Percentiles rank a stretch among this genome's conserved stretches.
These are phyloP conservation scores for Datnioides undecimradiatus DNA, from an alignment of 2,113 vertebrate species.

Conservation along the genomic window DNA sequence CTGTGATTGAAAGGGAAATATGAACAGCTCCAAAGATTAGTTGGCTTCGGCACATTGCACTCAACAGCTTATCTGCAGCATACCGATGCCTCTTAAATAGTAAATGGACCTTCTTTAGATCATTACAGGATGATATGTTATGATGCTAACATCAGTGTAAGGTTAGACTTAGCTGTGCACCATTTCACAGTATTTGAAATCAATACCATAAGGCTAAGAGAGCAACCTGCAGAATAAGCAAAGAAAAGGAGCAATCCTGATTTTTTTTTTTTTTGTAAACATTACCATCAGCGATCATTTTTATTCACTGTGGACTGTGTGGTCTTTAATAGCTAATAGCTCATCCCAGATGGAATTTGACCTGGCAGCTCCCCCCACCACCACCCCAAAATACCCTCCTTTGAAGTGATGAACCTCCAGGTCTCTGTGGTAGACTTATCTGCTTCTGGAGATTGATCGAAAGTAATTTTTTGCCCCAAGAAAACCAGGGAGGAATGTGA, in stretches of 20 bases:
- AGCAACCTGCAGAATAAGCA: slow-evolving; percentile 33
- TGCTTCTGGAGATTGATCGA: slow-evolving; percentile 77
- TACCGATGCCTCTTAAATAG: not conserved
- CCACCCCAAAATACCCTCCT: slow-evolving; percentile 51
- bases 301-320: slow-evolving; percentile 59
- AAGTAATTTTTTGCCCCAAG: slow-evolving; percentile 72
- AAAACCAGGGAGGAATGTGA: slow-evolving; percentile 69
- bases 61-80: slow-evolving; percentile 11
- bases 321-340: slow-evolving; percentile 68
- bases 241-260: not conserved
- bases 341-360: slow-evolving; percentile 68
- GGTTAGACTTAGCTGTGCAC: not conserved
- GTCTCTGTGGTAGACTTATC: slow-evolving; percentile 73
- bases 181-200: slow-evolving; percentile 52
- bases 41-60: not conserved
- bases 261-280: slow-evolving; percentile 40
- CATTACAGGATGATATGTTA: slow-evolving; percentile 9
- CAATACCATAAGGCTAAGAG: slow-evolving; percentile 51
- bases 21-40: slow-evolving; percentile 29
- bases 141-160: slow-evolving; percentile 17
- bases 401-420: slow-evolving; percentile 70
- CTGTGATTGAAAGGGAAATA: slow-evolving; percentile 35
- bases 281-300: slow-evolving; percentile 50
- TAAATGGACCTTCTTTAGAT: slow-evolving; percentile 7
- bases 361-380: slow-evolving; percentile 51